Evolutionary conservation across 2,113 vertebrate species (phyloP), one percentile per base, ranked within the genome.

Genomic region (Lophius piscatorius): DNA sequence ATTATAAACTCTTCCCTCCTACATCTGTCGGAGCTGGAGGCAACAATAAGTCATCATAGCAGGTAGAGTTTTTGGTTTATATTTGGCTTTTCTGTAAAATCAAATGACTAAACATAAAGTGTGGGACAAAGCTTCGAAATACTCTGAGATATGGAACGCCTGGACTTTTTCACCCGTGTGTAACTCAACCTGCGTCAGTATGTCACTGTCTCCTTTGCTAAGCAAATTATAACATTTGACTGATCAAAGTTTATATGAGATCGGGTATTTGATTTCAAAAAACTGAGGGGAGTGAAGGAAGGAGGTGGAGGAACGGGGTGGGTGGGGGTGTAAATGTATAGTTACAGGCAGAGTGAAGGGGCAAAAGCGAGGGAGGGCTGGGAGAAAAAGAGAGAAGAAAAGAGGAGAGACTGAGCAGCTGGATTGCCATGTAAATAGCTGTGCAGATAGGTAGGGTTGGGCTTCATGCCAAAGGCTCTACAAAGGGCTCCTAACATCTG

Each of bases 391-490:
- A 21, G 40, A 59, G 56, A 26, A 54, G 51, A 52, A 56, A 33
- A 54, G 22, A 31, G 87, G 81, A 88, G 86, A 78, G 85, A 87
- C 82, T 75, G 84, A 89, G 60, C 94, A 95, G 94, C 94, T 96
- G 94, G 92, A 93, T 92, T 90, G 86, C 90, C 92, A 78, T 94
- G 93, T 94, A 94, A 95, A 96, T 95, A 94, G 93, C 93, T 94
- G 92, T 92, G 92, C 91, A 94, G 94, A 96, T 94, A 96, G 95
- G 94, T 95, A 95, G 92, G 92, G 86, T 86, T 91, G 92, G 95
- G 94, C 92, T 76, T 54, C 0, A 20, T 77, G 91, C 95, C 94
- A 95, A 87, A 87, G 91, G 76, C 90, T 90, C 90, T 92, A 93
- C 93, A 94, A 93, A 92, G 92, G 89, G 89, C 93, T 92, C 83